phyloP scores from a whole-genome alignment of 2,888 invertebrate genomes.

The Dolomedes plantarius region DNA sequence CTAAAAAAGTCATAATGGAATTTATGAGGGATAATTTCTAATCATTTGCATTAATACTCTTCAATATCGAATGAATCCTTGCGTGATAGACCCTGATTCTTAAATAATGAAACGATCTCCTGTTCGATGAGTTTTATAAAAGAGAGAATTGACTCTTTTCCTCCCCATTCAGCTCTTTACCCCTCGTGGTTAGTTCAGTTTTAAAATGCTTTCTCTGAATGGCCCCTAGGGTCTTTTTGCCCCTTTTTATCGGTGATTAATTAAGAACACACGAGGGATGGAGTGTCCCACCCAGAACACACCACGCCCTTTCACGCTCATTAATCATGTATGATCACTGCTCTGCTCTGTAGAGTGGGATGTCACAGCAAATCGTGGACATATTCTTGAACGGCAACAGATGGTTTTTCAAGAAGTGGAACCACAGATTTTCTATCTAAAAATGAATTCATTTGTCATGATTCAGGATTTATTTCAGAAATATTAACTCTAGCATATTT shows the following conservation, averaged over 20 bases:
- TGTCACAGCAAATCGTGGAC: background rate
- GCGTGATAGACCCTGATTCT: background rate
- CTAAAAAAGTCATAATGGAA: no score
- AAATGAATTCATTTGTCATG: background rate
- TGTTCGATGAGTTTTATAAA: background rate
- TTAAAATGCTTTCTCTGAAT: conserved; percentile 6
- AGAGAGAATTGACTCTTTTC: background rate
- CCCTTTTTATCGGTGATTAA: conserved; percentile 67
- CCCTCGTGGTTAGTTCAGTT: background rate
- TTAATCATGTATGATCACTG: conserved; percentile 39
- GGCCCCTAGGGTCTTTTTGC: conserved; percentile 53
- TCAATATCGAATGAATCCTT: background rate
- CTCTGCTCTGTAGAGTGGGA: background rate
- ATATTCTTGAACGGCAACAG: conserved; percentile 33
- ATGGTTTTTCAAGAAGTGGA: conserved; percentile 1
- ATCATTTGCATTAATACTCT: no score
- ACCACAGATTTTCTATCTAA: background rate
- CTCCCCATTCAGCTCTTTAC: background rate
- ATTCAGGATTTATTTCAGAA: background rate
- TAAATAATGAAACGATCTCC: background rate
- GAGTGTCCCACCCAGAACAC: conserved; percentile 50
- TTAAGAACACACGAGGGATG: conserved; percentile 53
- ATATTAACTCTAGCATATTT: no score
- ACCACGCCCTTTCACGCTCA: conserved; percentile 48
- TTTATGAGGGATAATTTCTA: no score